Evolutionary conservation across 92 coral and sea anemone genomes (phyloP), one percentile per base, ranked within the genome.

Genomic region (Umimayanthus kanabou): DNA sequence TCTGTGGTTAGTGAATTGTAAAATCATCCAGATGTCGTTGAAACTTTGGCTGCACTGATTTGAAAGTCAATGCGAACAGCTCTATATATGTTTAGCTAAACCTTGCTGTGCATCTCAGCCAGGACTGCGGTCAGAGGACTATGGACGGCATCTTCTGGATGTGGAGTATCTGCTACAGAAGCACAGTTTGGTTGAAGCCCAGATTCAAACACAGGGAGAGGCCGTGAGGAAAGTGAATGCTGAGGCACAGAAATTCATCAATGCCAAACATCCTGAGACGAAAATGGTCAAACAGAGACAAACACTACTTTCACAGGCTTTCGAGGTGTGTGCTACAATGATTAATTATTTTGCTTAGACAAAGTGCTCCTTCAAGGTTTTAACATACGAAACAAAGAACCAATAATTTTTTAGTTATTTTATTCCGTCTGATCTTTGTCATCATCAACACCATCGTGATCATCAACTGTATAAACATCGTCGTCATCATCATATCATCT

Each of bases 81-180:
- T 53, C 20, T 53, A 2, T 61, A 61, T 22, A 61, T 61, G 4
- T 61, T 49, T 61, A 22, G 20, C 74, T 47, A 39, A 77, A 50
- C 8, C 11, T 39, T 26, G 42, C 70, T 76, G 13, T 87, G 81
- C 77, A 40, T 88, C 69, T 16, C 75, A 95, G 98, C 88, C 94
- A 43, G 96, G 92, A 50, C 92, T 97, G 78, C 92, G 94, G 76
- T 95, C 99, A 16, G 96, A 90, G 49, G 99, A 97, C 76, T 95
- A 92, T 81, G 99, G 99, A 20, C 92, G 94, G 73, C 99, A 97
- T 90, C 89, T 97, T 61, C 92, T 93, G 25, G 99, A 94, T 84
- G 99, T 97, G 55, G 96, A 97, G 83, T 92, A 93, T 86, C 92
- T 97, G 75, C 96, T 95, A 13, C 95, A 97, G 87, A 97, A 95